These are phyloP conservation scores for Napeogenes inachia DNA, from an alignment of 2,888 invertebrate species.

Conservation along the genomic window DNA sequence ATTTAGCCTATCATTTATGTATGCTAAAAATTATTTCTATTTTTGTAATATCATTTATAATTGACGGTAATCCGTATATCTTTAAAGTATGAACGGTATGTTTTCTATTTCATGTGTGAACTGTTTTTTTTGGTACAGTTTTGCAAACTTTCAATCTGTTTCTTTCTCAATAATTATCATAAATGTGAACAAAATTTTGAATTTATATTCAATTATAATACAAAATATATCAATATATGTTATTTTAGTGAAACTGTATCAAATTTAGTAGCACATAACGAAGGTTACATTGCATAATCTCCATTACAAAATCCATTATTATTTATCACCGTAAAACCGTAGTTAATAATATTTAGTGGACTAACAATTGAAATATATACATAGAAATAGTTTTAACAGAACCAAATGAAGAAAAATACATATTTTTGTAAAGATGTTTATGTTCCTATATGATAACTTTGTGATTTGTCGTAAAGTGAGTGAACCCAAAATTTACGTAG, in stretches of 20 bases:
- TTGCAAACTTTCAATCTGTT: neutral
- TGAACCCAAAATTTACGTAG: constrained; percentile 35
- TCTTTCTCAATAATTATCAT: neutral
- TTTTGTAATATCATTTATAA: constrained; percentile 22
- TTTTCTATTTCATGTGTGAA: neutral
- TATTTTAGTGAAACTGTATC: constrained; percentile 7
- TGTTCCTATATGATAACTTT: constrained; percentile 58
- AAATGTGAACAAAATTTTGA: neutral
- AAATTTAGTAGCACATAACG: neutral
- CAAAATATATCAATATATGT: neutral
- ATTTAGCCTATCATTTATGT: constrained; percentile 9
- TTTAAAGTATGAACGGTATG: neutral
- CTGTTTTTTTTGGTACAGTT: neutral
- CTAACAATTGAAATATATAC: constrained; percentile 28
- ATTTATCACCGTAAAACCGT: constrained; percentile 20
- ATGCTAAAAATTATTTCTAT: constrained; percentile 21
- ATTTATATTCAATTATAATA: too few species aligned
- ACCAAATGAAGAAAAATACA: constrained; percentile 47
- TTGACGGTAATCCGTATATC: neutral
- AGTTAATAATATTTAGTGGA: constrained; percentile 25
- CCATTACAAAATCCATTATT: constrained; percentile 17
- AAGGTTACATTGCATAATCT: constrained; percentile 3
- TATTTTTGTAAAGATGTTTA: constrained; percentile 59
- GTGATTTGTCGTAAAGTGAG: constrained; percentile 40
- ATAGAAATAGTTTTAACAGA: constrained; percentile 41